Percentiles rank a stretch among this genome's conserved stretches.
Conservation (phyloP, 92 coral and sea anemone genomes). For the Bergia sp. region DNA sequence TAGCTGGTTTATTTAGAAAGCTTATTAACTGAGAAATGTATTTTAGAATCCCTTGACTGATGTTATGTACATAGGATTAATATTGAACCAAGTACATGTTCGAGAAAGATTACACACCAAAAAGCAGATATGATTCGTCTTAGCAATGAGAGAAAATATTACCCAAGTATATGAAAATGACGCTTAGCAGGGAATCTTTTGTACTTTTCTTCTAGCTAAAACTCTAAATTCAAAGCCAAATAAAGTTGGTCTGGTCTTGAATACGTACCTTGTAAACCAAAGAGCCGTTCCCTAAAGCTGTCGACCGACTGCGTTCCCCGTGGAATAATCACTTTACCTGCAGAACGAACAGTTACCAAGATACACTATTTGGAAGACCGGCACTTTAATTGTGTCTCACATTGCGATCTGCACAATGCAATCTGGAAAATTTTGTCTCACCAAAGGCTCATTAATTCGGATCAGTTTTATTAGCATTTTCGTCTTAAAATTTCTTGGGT, state of each 20-base stretch:
- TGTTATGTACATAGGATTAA: background rate
- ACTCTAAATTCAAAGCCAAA: background rate
- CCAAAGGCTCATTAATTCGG: background rate
- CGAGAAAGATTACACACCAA: background rate
- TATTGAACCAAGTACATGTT: background rate
- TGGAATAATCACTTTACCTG: background rate
- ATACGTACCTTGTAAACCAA: background rate
- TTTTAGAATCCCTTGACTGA: background rate
- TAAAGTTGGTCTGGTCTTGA: background rate
- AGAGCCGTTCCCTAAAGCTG: conserved; percentile 6
- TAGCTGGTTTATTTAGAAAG: no score
- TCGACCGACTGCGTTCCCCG: background rate
- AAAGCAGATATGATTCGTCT: background rate
- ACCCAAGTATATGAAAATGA: background rate
- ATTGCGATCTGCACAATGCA: background rate
- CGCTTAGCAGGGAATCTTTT: background rate
- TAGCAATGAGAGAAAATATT: background rate
- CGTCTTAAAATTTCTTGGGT: background rate
- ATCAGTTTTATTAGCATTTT: background rate
- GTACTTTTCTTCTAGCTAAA: background rate
- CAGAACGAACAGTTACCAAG: background rate
- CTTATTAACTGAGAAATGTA: no score
- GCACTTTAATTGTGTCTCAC: background rate
- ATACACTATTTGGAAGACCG: background rate
- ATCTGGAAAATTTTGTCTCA: background rate